These are phyloP conservation scores for Drosophila truncata DNA, from an alignment of 1,140 invertebrate species.

Conservation along the genomic window DNA sequence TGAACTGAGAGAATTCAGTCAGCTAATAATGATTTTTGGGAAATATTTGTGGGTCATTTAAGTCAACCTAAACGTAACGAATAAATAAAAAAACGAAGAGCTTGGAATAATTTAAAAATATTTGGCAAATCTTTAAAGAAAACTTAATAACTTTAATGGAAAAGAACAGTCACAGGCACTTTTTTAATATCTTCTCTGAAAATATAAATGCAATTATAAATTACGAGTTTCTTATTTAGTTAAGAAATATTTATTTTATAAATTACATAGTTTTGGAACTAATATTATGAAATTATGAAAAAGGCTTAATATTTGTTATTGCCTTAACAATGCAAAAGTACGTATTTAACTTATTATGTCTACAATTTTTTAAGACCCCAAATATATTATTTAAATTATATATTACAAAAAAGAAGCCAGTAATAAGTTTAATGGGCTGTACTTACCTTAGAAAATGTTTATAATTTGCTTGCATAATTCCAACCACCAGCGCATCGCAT, in stretches of 20 bases:
- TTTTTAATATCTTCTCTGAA: no score
- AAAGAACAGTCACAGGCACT: no score
- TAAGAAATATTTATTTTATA: no score
- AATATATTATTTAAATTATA: background rate
- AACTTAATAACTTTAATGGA: no score
- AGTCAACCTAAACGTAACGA: background rate
- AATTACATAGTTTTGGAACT: background rate
- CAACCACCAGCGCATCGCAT: background rate
- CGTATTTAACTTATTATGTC: background rate
- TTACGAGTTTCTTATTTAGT: no score
- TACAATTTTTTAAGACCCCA: background rate
- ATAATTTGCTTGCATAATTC: conserved; percentile 38
- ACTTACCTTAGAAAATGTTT: conserved; percentile 9
- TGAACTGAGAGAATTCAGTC: background rate
- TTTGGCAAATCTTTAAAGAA: no score
- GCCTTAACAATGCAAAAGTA: background rate
- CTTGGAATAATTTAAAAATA: no score
- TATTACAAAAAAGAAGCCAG: background rate
- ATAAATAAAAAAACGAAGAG: no score
- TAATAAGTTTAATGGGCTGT: background rate
- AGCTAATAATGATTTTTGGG: background rate
- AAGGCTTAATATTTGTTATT: background rate
- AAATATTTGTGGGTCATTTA: background rate
- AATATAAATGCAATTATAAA: no score
- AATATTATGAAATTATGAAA: background rate